Percentiles rank a stretch among this genome's conserved stretches.
These are phyloP conservation scores for Rhyacichthys aspro DNA, from an alignment of 2,797 vertebrate species.

Conservation along the genomic window DNA sequence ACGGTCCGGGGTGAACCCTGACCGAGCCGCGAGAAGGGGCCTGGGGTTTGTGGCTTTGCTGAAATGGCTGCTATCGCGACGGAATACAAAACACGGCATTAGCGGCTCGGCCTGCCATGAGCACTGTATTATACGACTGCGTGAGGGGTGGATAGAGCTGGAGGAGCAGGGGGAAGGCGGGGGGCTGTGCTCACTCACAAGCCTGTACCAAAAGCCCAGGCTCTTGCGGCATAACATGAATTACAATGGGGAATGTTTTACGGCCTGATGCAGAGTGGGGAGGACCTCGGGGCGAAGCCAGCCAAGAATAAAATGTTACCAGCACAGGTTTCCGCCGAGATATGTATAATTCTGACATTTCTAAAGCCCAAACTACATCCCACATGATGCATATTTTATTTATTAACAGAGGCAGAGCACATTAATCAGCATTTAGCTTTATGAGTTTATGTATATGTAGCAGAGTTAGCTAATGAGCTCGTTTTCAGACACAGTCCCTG, in stretches of 20 bases:
- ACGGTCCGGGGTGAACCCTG: slow-evolving; percentile 57
- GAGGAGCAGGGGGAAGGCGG: not conserved
- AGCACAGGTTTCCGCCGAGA: slow-evolving; percentile 2
- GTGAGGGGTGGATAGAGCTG: slow-evolving; percentile 11
- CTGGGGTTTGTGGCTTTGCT: slow-evolving; percentile 43
- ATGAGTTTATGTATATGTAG: not conserved
- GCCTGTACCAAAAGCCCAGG: slow-evolving; percentile 42
- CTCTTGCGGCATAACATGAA: slow-evolving; percentile 61
- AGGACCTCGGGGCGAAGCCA: slow-evolving; percentile 56
- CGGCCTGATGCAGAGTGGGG: slow-evolving; percentile 42
- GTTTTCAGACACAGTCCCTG: slow-evolving; percentile 2
- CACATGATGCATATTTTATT: slow-evolving; percentile 4
- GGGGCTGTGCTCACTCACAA: not conserved
- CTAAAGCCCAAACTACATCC: not conserved
- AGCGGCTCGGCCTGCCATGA: slow-evolving; percentile 53
- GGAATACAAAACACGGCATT: slow-evolving; percentile 70
- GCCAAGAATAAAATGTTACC: slow-evolving; percentile 33
- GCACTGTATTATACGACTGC: slow-evolving; percentile 47
- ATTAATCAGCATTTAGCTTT: slow-evolving; percentile 16
- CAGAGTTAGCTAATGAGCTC: slow-evolving; percentile 7
- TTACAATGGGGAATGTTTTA: slow-evolving; percentile 67
- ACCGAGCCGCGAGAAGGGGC: slow-evolving; percentile 47
- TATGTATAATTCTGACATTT: slow-evolving; percentile 7
- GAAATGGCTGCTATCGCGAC: slow-evolving; percentile 44
- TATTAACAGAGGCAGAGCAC: slow-evolving; percentile 8